These are phyloP conservation scores for Adoxophyes honmai DNA, from an alignment of 1,140 invertebrate genomes.

Conservation along the genomic window DNA sequence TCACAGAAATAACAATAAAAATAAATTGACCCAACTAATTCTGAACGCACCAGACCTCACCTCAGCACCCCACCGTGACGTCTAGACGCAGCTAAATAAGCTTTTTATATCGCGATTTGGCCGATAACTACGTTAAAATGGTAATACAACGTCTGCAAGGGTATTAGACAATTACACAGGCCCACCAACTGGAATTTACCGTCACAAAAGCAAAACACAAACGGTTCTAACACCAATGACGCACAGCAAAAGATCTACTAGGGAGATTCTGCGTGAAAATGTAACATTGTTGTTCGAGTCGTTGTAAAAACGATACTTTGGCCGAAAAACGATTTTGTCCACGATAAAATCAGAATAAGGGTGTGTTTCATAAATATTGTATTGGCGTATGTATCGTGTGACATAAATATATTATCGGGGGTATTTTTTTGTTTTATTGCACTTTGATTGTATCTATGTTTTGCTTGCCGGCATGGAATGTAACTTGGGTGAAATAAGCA, in stretches of 20 bases:
- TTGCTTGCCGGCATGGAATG: no score
- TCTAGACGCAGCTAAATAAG: slow-evolving; percentile 58
- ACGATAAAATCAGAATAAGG: slow-evolving; percentile 57
- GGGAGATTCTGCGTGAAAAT: slow-evolving; percentile 12
- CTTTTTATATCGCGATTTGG: slow-evolving; percentile 51
- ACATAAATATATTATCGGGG: no score
- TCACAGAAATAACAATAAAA: neutral
- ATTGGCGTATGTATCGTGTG: slow-evolving; percentile 30
- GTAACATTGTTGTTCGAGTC: slow-evolving; percentile 22
- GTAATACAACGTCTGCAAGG: slow-evolving; percentile 51
- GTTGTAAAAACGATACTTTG: slow-evolving; percentile 48
- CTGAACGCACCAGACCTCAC: neutral
- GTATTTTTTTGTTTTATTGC: slow-evolving; percentile 46
- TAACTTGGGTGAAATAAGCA: no score
- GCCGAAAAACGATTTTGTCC: slow-evolving; percentile 45
- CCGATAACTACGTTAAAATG: slow-evolving; percentile 61
- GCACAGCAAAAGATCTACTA: neutral
- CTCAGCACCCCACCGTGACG: slow-evolving; percentile 36
- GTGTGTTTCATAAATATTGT: slow-evolving; percentile 29
- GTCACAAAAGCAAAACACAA: neutral
- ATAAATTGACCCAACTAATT: slow-evolving; percentile 2
- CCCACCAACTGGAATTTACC: slow-evolving; percentile 22
- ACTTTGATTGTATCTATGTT: no score
- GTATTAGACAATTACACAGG: slow-evolving; percentile 62
- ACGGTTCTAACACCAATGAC: neutral